Evolutionary conservation across 2,113 vertebrate genomes (phyloP).

Genomic region (Amphiprion ocellaris): DNA sequence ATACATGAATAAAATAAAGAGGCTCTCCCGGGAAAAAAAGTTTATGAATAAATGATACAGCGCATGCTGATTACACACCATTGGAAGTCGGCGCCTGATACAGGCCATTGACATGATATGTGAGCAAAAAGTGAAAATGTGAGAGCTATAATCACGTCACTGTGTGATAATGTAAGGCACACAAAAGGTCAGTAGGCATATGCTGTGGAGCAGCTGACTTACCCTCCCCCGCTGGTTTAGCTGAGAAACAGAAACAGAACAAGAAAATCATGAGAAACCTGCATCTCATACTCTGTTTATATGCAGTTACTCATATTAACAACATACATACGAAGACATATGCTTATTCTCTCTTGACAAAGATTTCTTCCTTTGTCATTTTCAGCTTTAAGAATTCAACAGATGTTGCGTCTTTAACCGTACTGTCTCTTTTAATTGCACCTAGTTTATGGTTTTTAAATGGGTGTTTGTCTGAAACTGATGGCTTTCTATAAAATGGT

Average conservation of each 20-base stretch:
- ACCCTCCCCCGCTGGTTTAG: slow-evolving; percentile 65
- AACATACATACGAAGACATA: neutral
- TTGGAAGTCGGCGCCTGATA: slow-evolving; percentile 12
- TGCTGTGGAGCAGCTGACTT: slow-evolving; percentile 57
- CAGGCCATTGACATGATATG: slow-evolving; percentile 14
- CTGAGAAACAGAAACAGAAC: slow-evolving; percentile 55
- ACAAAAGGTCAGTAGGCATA: slow-evolving; percentile 55
- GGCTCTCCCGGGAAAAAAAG: neutral
- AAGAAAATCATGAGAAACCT: slow-evolving; percentile 30
- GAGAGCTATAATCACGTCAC: slow-evolving; percentile 53
- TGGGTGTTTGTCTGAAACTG: slow-evolving; percentile 19
- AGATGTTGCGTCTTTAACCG: neutral
- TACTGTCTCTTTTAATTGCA: neutral
- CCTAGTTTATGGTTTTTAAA: neutral
- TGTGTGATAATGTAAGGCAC: slow-evolving; percentile 51
- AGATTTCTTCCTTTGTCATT: neutral
- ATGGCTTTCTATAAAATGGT: slow-evolving; percentile 7
- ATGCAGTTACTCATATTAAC: neutral
- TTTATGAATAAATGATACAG: slow-evolving; percentile 11
- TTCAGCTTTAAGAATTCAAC: no score
- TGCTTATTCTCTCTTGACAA: neutral
- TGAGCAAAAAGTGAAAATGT: slow-evolving; percentile 66
- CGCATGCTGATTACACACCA: neutral
- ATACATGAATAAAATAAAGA: slow-evolving; percentile 23
- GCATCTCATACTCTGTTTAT: neutral